phyloP scores from a whole-genome alignment of 2,888 invertebrate genomes.

The Tipula unca region DNA sequence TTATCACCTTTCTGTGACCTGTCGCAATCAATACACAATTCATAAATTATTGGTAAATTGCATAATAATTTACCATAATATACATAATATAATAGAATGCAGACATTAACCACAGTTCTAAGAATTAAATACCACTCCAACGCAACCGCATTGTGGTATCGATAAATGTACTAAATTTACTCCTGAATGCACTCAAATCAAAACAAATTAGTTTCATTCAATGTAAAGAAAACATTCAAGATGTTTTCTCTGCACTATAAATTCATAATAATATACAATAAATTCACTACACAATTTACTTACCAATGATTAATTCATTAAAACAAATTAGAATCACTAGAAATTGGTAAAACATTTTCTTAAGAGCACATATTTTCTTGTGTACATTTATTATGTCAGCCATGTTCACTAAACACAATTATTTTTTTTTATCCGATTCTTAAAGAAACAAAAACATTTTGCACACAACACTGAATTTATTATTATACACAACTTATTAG shows the following conservation, averaged over 20 bases:
- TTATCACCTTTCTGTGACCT: too few relatives aligned
- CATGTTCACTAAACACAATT: background rate
- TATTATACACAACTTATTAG: background rate
- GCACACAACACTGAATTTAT: background rate
- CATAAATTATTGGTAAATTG: too few relatives aligned
- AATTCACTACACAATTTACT: background rate
- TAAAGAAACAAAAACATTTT: background rate
- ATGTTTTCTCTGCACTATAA: background rate
- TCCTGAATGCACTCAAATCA: background rate
- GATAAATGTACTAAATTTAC: background rate
- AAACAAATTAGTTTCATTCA: background rate
- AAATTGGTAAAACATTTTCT: background rate
- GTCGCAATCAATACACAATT: too few relatives aligned
- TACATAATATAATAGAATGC: too few relatives aligned
- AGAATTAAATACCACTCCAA: too few relatives aligned
- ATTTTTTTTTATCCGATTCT: background rate
- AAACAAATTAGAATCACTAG: background rate
- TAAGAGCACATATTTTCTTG: background rate
- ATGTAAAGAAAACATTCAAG: background rate
- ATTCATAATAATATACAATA: background rate
- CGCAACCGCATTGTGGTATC: background rate
- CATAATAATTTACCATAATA: too few relatives aligned
- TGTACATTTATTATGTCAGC: background rate
- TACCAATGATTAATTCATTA: background rate
- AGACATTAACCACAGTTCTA: too few relatives aligned